phyloP scores from a whole-genome alignment of 2,113 vertebrate genomes.

The Boulengeromyrus knoepffleri region DNA sequence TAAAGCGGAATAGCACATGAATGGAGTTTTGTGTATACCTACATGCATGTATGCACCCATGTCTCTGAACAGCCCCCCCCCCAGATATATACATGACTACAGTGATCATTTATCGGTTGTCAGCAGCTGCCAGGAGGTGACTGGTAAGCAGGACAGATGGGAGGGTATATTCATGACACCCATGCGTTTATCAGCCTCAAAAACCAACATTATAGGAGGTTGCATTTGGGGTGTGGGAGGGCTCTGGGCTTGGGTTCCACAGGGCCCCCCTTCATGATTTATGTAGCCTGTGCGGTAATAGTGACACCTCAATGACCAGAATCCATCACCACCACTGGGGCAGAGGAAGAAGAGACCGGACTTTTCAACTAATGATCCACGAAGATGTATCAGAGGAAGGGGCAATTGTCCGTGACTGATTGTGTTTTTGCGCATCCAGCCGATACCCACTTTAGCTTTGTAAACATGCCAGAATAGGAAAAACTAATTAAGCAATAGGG shows the following conservation, averaged over 20 bases:
- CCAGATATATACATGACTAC: background rate
- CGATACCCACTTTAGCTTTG: background rate
- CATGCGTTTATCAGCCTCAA: background rate
- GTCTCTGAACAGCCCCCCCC: background rate
- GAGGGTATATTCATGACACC: background rate
- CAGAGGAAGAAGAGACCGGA: background rate
- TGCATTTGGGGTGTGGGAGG: background rate
- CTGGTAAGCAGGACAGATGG: background rate
- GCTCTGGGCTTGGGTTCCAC: background rate
- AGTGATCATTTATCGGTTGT: background rate
- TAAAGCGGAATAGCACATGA: background rate
- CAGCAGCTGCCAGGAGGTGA: background rate
- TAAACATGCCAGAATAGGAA: background rate
- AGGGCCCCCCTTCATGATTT: background rate
- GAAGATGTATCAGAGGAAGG: background rate
- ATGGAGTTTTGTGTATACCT: background rate
- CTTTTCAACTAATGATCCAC: conserved; percentile 4
- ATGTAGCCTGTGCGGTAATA: background rate
- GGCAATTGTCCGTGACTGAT: conserved; percentile 11
- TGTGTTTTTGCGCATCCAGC: conserved; percentile 2
- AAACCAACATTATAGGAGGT: background rate
- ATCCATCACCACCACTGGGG: background rate
- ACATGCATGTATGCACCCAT: background rate
- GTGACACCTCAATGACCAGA: background rate
- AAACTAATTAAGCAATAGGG: background rate